phyloP scores from a whole-genome alignment of 1,140 invertebrate genomes.

The Sinella curviseta region DNA sequence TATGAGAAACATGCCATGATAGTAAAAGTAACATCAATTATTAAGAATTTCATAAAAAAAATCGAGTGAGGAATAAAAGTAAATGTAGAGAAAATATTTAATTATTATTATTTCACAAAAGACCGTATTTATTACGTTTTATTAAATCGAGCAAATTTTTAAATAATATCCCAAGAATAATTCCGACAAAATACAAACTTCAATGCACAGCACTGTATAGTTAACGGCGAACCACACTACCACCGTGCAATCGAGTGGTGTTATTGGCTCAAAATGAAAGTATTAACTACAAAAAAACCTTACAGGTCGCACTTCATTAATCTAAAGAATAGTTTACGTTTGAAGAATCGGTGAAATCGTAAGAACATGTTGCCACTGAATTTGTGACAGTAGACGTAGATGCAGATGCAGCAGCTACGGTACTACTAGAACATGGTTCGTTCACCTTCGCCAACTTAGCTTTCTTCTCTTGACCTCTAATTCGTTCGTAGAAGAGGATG shows the following conservation, averaged over 20 bases:
- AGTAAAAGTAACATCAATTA: too few species aligned
- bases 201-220: constrained; percentile 16
- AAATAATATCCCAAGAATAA: neutral
- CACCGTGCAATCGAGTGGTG: too few species aligned
- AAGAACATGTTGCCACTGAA: neutral
- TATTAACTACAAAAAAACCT: too few species aligned
- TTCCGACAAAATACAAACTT: constrained; percentile 14
- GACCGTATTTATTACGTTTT: neutral
- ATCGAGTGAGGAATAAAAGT: too few species aligned
- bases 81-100: too few species aligned
- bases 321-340: neutral
- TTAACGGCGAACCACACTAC: too few species aligned
- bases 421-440: neutral
- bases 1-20: too few species aligned
- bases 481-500: constrained; percentile 92
- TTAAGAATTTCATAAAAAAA: too few species aligned
- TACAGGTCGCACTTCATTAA: neutral
- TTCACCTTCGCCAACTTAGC: neutral
- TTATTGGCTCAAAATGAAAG: too few species aligned
- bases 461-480: constrained; percentile 53
- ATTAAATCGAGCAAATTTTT: neutral
- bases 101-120: neutral
- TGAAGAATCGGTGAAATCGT: neutral
- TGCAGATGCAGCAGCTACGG: neutral
- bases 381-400: neutral